Base-by-base conservation (phyloP, 2,888 invertebrate species). In the Blera fallax region DNA sequence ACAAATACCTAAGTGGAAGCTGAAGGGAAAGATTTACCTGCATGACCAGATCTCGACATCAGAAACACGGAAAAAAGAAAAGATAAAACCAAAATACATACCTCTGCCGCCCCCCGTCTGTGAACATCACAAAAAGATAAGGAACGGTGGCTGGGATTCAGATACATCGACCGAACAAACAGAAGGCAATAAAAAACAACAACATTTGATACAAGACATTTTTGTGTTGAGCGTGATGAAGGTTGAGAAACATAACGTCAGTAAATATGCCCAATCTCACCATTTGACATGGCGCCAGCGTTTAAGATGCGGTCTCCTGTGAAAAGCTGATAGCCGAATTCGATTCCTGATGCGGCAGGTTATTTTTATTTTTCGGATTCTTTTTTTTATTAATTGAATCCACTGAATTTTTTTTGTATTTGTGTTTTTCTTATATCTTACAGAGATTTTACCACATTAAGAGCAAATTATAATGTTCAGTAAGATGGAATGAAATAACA, bases 271-370 rank as follows among this genome's bases (percentile, higher is more conserved):
- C 90, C 90, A 90, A 90, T 90, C 90, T 90, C 90, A 90, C 90
- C 90, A 89, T 90, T 90, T 90, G 90, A 90, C 89, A 90, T 91
- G 92, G 92, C 92, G 92, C 92, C 92, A 92, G 90, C 90, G 89
- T 90, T 91, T 91, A 90, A 91, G 92, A 92, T 92, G 92, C 92
- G 92, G 92, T 89, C 87, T 88, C 89, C 90, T 92, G 89, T 91
- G 91, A 92, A 91, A 90, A 91, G 77, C 89, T 90, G 92, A 92
- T 92, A 92, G 87, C 87, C 67, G 81, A 85, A 76, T 76, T 81
- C 76, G 76, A 77, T 81, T 76, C 67, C 60, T 72, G 60, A 65
- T 80, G 85, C 81, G 76, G 76, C 85, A 85, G 85, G 85, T 81
- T 85, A 81, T 85, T 80, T 81, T 81, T 76, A 10, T 37, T 77